Evolutionary conservation across 2,113 vertebrate genomes (phyloP), one percentile per base, ranked within the genome.

Genomic region (Podocnemis expansa): DNA sequence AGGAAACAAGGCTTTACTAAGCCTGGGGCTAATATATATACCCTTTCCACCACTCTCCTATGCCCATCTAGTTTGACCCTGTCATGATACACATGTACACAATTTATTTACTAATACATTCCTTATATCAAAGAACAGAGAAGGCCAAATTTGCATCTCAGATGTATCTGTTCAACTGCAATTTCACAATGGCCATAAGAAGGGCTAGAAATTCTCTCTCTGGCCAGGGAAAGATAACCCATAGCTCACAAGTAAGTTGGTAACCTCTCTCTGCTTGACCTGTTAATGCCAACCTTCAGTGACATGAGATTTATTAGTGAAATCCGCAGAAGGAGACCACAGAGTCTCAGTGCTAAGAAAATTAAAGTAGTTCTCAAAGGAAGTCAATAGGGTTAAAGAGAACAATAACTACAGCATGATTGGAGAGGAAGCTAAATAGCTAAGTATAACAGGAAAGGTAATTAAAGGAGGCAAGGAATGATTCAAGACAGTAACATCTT

Each of bases 391-490:
- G 87, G 92, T 95, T 94, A 97, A 95, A 89, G 41, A 75, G 67
- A 97, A 88, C 86, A 91, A 85, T 92, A 95, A 83, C 78, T 87
- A 52, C 70, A 93, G 85, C 67, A 86, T 4, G 21, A 86, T 63
- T 78, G 27, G 75, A 84, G 87, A 92, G 58, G 75, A 92, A 96
- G 83, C n/a, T 6, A 75, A 43, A 75, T 75, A 82, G 63, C 51
- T 89, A 85, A 84, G 47, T 94, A 45, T 88, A 93, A 87, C 16
- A n/a, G 86, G 19, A 58, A 41, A 80, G 86, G 92, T 95, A 97
- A 97, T 96, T 96, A 96, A 88, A 89, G 87, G 80, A 95, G 56
- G 84, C 43, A 93, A 95, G 63, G 87, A 94, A 90, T 95, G 85
- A 95, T 86, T 95, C 92, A 78, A 38, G 8, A 29, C 52, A 91